Evolutionary conservation across 2,797 vertebrate genomes (phyloP).

Genomic region (Eremophila alpestris): DNA sequence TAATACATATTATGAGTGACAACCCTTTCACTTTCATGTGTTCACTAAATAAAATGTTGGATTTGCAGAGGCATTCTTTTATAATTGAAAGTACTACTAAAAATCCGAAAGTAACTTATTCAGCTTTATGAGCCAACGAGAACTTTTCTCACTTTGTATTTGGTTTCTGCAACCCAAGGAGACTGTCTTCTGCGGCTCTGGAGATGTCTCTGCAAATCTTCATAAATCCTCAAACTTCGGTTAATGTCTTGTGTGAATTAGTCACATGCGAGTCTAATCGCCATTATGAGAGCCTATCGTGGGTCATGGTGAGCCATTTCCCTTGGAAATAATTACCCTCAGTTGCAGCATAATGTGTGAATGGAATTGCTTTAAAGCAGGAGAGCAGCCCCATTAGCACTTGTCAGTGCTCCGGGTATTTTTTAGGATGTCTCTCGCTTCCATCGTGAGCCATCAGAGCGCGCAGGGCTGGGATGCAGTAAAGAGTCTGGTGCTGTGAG

Average conservation of each 20-base stretch:
- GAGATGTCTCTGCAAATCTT: conserved; percentile 18
- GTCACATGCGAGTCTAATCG: conserved; percentile 49
- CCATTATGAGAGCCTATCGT: conserved; percentile 12
- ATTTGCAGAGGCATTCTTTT: not conserved
- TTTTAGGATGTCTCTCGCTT: conserved; percentile 38
- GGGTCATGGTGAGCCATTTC: conserved; percentile 52
- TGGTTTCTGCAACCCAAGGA: not conserved
- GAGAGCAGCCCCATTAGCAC: conserved; percentile 47
- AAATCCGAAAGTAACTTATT: not conserved
- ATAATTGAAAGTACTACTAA: not conserved
- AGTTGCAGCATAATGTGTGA: conserved; percentile 47
- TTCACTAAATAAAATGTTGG: not conserved
- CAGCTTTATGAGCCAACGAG: not conserved
- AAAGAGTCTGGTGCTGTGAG: conserved; percentile 12
- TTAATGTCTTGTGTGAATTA: conserved; percentile 43
- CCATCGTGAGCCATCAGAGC: not conserved
- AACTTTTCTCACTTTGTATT: not conserved
- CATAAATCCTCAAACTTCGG: conserved; percentile 48
- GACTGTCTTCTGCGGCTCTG: not conserved
- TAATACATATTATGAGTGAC: not conserved
- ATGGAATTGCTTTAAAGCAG: conserved; percentile 57
- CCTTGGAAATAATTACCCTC: conserved; percentile 66
- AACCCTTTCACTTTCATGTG: not conserved
- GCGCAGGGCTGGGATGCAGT: not conserved
- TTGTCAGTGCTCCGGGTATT: conserved; percentile 19